Percentiles rank a stretch among this genome's conserved stretches.
phyloP scores from a whole-genome alignment of 2,888 invertebrate genomes.

The Cosmorhoe ocellata region DNA sequence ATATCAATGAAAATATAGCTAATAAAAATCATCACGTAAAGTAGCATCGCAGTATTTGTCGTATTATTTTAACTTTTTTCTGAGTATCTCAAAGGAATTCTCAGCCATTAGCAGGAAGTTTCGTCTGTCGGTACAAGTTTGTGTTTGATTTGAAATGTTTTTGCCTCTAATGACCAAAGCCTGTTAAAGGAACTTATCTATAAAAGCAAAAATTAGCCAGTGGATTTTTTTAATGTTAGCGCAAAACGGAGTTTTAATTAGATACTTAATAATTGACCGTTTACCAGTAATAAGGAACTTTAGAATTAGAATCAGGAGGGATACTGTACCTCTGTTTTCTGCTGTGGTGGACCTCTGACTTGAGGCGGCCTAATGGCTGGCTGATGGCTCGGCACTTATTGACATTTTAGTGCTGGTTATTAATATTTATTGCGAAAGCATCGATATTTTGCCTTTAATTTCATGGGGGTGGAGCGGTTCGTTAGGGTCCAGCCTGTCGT shows the following conservation, averaged over 20 bases:
- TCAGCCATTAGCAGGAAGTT: conserved; percentile 43
- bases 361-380: conserved; percentile 45
- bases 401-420: conserved; percentile 57
- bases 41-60: too few relatives aligned
- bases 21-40: too few relatives aligned
- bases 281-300: too few relatives aligned
- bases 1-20: too few relatives aligned
- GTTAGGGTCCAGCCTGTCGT: conserved; percentile 23
- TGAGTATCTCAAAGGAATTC: conserved; percentile 46
- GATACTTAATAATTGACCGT: too few relatives aligned
- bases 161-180: conserved; percentile 66
- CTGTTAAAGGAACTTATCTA: conserved; percentile 2
- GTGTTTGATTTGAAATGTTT: conserved; percentile 71
- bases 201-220: neutral
- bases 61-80: neutral
- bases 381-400: conserved; percentile 57
- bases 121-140: conserved; percentile 60
- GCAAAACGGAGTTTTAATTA: too few relatives aligned
- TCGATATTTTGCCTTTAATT: conserved; percentile 41
- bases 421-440: conserved; percentile 56
- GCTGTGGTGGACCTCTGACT: conserved; percentile 3
- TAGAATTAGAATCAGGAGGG: too few relatives aligned
- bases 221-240: too few relatives aligned
- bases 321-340: too few relatives aligned
- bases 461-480: conserved; percentile 32